Conservation (phyloP, 37 sponge, comb jelly and placozoan genomes). For the Bolinopsis microptera region DNA sequence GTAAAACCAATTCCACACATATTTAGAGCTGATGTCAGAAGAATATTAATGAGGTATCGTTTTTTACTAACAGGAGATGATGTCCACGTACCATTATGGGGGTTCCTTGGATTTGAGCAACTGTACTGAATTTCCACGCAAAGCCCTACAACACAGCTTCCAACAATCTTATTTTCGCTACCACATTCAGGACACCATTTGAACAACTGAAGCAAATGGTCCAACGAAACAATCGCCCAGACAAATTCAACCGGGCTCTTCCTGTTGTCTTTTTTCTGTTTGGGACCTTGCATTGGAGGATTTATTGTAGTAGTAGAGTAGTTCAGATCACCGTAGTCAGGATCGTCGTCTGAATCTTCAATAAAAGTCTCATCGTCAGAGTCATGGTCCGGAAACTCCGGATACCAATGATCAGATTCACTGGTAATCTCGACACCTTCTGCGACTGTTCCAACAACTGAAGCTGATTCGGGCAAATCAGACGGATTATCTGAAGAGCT, state of each 20-base stretch:
- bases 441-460: too few species aligned
- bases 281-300: neutral
- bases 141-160: neutral
- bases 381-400: neutral
- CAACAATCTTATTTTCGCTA: neutral
- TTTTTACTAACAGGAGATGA: neutral
- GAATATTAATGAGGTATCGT: neutral
- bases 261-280: neutral
- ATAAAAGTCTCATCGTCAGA: neutral
- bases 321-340: neutral
- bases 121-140: neutral
- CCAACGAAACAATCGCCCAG: neutral
- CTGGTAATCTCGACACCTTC: neutral
- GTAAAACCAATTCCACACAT: neutral
- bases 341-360: neutral
- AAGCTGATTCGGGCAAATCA: too few species aligned
- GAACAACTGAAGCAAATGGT: neutral
- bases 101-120: neutral
- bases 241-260: neutral
- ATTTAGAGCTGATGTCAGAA: neutral
- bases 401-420: neutral
- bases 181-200: neutral
- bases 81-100: neutral
- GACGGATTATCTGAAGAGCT: too few species aligned
- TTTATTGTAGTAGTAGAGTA: neutral